Base-by-base conservation (phyloP, 2,797 vertebrate species). In the Austrolebias charrua region DNA sequence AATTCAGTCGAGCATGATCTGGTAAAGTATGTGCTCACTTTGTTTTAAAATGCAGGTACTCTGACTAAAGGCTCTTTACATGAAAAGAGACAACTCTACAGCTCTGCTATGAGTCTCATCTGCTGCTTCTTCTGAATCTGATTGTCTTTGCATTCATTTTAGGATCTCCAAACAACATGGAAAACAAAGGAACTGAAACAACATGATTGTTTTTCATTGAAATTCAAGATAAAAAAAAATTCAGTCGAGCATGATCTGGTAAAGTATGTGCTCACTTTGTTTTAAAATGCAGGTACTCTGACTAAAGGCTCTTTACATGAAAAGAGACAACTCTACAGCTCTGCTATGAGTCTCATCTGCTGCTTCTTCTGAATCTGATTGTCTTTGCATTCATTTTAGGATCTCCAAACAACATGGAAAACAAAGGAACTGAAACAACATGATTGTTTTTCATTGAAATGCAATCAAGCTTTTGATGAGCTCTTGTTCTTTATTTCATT, bases 381-480 rank as follows among this genome's bases (percentile, higher is more conserved):
- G 59, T 82, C 50, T 56, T 45, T 55, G 46, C 38, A 63, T 77
- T 72, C 79, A 79, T 57, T 67, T 81, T 55, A 72, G 60, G 58
- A 68, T 28, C 54, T 68, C 65, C 38, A 51, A 69, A 71, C 46
- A 76, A 79, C 72, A 74, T 59, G 75, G 9, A 76, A 71, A 77
- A 72, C 51, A 63, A 10, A 76, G 73, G 73, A 78, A 74, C 53
- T 67, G 61, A 82, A 82, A 79, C 33, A 16, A 77, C 63, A 58
- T 66, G 71, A 80, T 73, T 82, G 68, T 75, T 81, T 80, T 73
- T 66, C 57, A 73, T 51, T 78, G 69, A 87, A 84, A 85, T 71
- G 60, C 66, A 82, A 80, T 81, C 75, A 78, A 76, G 76, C 75
- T 74, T 78, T 71, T 84, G 80, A 88, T 83, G 77, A 83, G 58